Percentiles rank a stretch among this genome's conserved stretches.
Conservation (phyloP, 2,888 invertebrate species). For the Nemapogon koenigi region DNA sequence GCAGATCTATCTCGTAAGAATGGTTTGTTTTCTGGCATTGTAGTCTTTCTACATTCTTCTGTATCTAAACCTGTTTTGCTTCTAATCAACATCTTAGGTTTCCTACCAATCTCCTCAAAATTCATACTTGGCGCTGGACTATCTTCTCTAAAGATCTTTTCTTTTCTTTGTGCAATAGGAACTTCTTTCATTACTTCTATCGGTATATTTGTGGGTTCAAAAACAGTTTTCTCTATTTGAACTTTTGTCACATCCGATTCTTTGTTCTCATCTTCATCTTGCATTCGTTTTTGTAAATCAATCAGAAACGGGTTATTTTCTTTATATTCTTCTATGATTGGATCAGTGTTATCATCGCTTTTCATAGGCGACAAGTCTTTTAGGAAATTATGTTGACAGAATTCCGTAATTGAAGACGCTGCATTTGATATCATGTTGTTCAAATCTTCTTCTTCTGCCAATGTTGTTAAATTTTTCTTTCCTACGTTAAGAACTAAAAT, state of each 20-base stretch:
- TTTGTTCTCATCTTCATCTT: conserved; percentile 10
- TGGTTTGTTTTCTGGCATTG: conserved; percentile 43
- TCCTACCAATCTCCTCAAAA: conserved; percentile 34
- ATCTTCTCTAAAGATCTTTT: conserved; percentile 6
- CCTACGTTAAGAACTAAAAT: conserved; percentile 32
- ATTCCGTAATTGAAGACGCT: conserved; percentile 31
- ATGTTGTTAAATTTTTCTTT: conserved; percentile 39
- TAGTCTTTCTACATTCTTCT: conserved; percentile 17
- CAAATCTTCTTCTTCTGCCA: conserved; percentile 41
- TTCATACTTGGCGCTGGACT: conserved; percentile 21
- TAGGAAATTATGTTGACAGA: conserved; percentile 21
- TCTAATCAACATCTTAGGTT: conserved; percentile 18
- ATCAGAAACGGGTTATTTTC: conserved; percentile 19
- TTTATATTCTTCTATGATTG: conserved; percentile 8
- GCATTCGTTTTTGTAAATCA: conserved; percentile 15
- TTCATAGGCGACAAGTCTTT: conserved; percentile 5
- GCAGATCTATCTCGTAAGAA: conserved; percentile 65
- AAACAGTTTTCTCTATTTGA: not conserved
- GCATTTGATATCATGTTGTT: conserved; percentile 32
- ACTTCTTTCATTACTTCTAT: no score
- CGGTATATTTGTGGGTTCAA: conserved; percentile 5
- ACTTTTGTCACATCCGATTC: not conserved
- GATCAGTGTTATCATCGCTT: conserved; percentile 7
- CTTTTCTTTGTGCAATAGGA: conserved; percentile 2
- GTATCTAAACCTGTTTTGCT: conserved; percentile 17